Evolutionary conservation across 2,113 vertebrate species (phyloP), one percentile per base, ranked within the genome.

Genomic region (Ammodytes dubius): DNA sequence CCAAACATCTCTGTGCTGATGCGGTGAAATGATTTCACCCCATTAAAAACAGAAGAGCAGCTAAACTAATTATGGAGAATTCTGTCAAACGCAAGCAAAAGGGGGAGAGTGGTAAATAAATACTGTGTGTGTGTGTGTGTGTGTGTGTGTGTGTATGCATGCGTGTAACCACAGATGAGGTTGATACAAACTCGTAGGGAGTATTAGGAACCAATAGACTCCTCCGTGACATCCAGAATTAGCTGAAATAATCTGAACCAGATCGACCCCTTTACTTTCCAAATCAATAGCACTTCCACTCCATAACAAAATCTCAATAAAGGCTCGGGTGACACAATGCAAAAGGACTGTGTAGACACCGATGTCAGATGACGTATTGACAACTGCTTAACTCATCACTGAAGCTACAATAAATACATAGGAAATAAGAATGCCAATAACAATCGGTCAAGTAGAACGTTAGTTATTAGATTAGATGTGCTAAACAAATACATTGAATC

Each of bases 31-130:
- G 7, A 91, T 90, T 91, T 86, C 76, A 83, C 66, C 80, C 82
- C 79, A 85, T 91, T 92, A 91, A 84, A 86, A 89, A 76, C 73
- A 83, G 87, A 79, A 46, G 65, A 83, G 82, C 75, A 70, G 73
- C 78, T 84, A 91, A 90, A 90, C 83, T 89, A 89, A 93, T 93
- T 88, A 91, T 70, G 67, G 80, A 75, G 77, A 85, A 83, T 85
- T 81, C 80, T 82, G 86, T 85, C 82, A 79, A 87, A 89, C 6
- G 60, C 46, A 77, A 66, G 67, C 3, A 6, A 73, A 75, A 27
- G 27, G 60, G 9, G 59, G 64, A 61, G 64, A 70, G 64, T 39
- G 70, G 74, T 87, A 82, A 85, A 88, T 76, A 91, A 79, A 80
- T 39, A 39, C 42, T 74, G 61, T 71, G 65, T 45, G 37, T 53